These are phyloP conservation scores for Ophion costatus DNA, from an alignment of 2,888 invertebrate species.

Conservation along the genomic window DNA sequence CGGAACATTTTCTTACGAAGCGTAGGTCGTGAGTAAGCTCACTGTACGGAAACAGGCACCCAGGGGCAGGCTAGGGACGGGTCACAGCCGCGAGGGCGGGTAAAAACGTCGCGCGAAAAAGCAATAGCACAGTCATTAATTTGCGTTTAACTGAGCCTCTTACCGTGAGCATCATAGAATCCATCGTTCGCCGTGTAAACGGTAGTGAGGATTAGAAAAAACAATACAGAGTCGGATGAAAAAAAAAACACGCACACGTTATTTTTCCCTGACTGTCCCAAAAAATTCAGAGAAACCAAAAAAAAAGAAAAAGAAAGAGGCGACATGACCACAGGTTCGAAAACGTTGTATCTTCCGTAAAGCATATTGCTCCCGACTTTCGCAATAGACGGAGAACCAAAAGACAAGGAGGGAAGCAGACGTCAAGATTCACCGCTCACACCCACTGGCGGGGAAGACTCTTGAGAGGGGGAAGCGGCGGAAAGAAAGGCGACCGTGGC, in stretches of 20 bases:
- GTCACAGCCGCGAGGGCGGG: neutral
- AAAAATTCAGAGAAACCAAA: no score
- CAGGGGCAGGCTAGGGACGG: neutral
- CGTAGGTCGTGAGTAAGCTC: neutral
- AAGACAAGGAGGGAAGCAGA: neutral
- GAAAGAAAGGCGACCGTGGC: neutral
- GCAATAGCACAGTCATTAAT: neutral
- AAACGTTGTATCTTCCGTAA: neutral
- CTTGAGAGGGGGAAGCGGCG: neutral
- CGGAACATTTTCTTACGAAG: neutral
- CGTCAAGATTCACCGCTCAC: neutral
- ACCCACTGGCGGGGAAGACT: slow-evolving; percentile 6
- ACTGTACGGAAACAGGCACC: neutral
- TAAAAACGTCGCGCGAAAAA: neutral
- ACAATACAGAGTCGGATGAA: neutral
- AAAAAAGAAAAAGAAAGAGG: no score
- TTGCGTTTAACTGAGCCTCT: no score
- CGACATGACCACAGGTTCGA: no score
- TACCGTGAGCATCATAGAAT: neutral
- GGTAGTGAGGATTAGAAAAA: neutral
- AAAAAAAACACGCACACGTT: neutral
- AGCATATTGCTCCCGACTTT: neutral
- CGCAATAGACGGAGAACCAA: neutral
- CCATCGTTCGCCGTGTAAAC: neutral
- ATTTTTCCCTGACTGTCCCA: no score